These are phyloP conservation scores for Trimorus sp. DNA, from an alignment of 2,888 invertebrate species.

Conservation along the genomic window DNA sequence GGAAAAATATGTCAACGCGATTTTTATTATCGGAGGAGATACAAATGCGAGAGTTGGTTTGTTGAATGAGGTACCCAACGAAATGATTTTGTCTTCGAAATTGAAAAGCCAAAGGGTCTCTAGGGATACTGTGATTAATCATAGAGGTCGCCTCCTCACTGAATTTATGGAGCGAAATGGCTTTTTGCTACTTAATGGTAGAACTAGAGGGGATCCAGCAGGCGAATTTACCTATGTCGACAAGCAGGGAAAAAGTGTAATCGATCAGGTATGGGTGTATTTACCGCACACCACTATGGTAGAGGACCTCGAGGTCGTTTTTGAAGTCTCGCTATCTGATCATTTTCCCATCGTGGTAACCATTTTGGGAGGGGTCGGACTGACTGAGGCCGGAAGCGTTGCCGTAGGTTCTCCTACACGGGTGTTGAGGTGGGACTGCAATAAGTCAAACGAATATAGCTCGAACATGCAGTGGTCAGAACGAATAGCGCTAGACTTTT, in stretches of 20 bases:
- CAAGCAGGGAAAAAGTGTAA: slow-evolving; percentile 2
- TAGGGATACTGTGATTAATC: not conserved
- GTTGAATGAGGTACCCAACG: not conserved
- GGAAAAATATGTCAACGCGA: slow-evolving; percentile 6
- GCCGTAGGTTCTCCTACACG: not conserved
- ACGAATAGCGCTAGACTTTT: not conserved
- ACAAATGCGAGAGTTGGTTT: slow-evolving; percentile 11
- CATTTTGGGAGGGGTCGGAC: not conserved
- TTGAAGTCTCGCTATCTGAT: not conserved
- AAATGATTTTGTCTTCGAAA: not conserved
- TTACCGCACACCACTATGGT: not conserved
- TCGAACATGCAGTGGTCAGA: not conserved
- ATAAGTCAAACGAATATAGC: not conserved
- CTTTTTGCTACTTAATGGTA: slow-evolving; percentile 12
- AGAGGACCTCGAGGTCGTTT: not conserved
- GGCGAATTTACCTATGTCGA: slow-evolving; percentile 4
- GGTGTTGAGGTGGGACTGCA: not conserved
- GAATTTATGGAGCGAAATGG: slow-evolving; percentile 19
- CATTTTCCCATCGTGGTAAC: not conserved
- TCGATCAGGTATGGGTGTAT: slow-evolving; percentile 20
- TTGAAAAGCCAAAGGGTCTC: not conserved
- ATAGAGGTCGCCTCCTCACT: not conserved
- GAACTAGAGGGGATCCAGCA: not conserved
- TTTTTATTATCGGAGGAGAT: slow-evolving; percentile 16
- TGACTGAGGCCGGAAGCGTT: too few relatives aligned